Evolutionary conservation across 2,797 vertebrate genomes (phyloP).

Genomic region (Craterocephalus amniculus): DNA sequence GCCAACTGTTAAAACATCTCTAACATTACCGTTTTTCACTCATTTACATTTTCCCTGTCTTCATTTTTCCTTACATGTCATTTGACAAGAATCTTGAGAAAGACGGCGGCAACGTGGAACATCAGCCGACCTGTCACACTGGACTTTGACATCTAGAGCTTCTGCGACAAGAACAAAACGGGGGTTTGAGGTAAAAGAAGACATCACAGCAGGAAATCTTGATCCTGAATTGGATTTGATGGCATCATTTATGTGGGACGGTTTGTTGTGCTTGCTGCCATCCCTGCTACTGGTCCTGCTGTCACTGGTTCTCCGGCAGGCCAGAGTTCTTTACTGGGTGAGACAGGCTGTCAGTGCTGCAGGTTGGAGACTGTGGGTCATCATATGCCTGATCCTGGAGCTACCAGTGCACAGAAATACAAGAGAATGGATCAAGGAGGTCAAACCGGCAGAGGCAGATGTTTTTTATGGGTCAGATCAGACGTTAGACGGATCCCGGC

Average conservation of each 20-base stretch:
- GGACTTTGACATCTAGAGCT: not conserved
- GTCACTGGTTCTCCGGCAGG: slow-evolving; percentile 30
- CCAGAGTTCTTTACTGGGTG: slow-evolving; percentile 15
- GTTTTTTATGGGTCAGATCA: slow-evolving; percentile 33
- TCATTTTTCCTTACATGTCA: not conserved
- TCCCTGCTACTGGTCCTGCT: slow-evolving; percentile 59
- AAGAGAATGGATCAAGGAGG: not conserved
- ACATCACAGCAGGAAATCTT: not conserved
- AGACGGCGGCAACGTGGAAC: not conserved
- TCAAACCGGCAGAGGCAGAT: slow-evolving; percentile 7
- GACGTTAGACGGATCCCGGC: slow-evolving; percentile 45
- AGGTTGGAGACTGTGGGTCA: slow-evolving; percentile 61
- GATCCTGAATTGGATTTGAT: no score
- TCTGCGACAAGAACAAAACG: not conserved
- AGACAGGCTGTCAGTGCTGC: slow-evolving; percentile 15
- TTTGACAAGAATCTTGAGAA: not conserved
- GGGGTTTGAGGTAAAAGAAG: slow-evolving; percentile 12
- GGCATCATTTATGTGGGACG: slow-evolving; percentile 43
- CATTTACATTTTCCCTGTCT: not conserved
- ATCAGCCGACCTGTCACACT: not conserved
- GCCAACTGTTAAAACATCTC: not conserved
- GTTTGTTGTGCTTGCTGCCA: slow-evolving; percentile 63
- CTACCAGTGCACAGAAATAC: slow-evolving; percentile 44
- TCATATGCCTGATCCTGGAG: slow-evolving; percentile 58
- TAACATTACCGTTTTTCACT: not conserved